Percentiles rank a stretch among this genome's conserved stretches.
Evolutionary conservation across 2,888 invertebrate species (phyloP).

Genomic region (Rhaphigaster nebulosa): DNA sequence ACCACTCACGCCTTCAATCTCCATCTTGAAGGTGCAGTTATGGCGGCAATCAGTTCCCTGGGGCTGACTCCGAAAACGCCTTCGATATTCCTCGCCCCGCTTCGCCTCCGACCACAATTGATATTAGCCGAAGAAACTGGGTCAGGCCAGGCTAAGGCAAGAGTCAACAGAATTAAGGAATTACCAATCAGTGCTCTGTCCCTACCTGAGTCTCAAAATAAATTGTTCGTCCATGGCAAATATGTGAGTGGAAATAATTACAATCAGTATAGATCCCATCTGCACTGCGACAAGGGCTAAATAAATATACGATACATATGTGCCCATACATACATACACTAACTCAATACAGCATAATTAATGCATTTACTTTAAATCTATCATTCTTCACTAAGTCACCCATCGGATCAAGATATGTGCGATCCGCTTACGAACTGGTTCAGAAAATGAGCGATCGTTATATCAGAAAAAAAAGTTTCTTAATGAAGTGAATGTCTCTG

Average conservation of each 20-base stretch:
- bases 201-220: neutral
- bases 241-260: conserved; percentile 17
- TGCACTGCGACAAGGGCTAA: neutral
- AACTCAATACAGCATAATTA: too few species aligned
- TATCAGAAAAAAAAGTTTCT: too few species aligned
- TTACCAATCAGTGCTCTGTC: conserved; percentile 43
- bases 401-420: too few species aligned
- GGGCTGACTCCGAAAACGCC: neutral
- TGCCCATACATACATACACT: too few species aligned
- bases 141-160: neutral
- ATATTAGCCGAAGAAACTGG: conserved; percentile 17
- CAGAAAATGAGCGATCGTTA: too few species aligned
- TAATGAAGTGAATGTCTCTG: too few species aligned
- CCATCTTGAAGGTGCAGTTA: conserved; percentile 24
- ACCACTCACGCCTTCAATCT: conserved; percentile 11
- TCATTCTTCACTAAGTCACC: too few species aligned
- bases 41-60: neutral
- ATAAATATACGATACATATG: neutral
- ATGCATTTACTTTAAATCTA: too few species aligned
- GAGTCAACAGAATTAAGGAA: conserved; percentile 55
- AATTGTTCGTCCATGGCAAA: neutral
- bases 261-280: neutral
- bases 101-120: neutral
- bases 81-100: neutral
- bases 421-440: too few species aligned